Conservation (phyloP, 2,888 invertebrate genomes). For the Kryphioiulus occultus region DNA sequence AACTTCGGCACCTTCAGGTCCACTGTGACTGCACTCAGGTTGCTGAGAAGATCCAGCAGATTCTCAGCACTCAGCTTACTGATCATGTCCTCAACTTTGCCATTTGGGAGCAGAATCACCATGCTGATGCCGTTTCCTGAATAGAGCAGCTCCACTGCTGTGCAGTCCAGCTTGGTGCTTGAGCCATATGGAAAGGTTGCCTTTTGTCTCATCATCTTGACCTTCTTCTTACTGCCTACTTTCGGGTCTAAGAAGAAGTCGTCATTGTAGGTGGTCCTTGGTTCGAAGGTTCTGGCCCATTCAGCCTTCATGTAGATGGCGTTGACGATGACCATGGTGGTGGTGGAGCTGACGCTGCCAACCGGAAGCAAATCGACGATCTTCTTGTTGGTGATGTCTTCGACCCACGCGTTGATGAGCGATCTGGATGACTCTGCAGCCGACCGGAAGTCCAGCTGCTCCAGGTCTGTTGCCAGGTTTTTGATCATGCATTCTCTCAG, state of each 20-base stretch:
- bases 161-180: slow-evolving; percentile 39
- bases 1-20: slow-evolving; percentile 51
- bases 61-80: slow-evolving; percentile 18
- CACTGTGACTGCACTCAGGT: slow-evolving; percentile 19
- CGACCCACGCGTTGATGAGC: slow-evolving; percentile 83
- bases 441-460: background rate
- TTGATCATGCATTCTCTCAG: slow-evolving; percentile 51
- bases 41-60: background rate
- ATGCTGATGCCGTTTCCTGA: slow-evolving; percentile 57
- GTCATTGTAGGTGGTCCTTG: slow-evolving; percentile 73
- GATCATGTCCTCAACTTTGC: background rate
- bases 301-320: slow-evolving; percentile 65
- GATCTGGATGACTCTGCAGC: slow-evolving; percentile 61
- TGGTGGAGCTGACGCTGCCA: slow-evolving; percentile 60
- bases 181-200: background rate
- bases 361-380: slow-evolving; percentile 77
- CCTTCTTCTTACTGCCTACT: slow-evolving; percentile 68
- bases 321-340: slow-evolving; percentile 63
- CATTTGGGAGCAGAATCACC: slow-evolving; percentile 55
- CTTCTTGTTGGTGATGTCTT: slow-evolving; percentile 78
- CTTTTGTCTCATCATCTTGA: slow-evolving; percentile 47
- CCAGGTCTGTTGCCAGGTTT: background rate
- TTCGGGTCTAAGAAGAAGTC: slow-evolving; percentile 70
- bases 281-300: slow-evolving; percentile 77
- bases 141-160: slow-evolving; percentile 51